Conservation (phyloP, 2,888 invertebrate genomes). For the Phyllotreta cruciferae region DNA sequence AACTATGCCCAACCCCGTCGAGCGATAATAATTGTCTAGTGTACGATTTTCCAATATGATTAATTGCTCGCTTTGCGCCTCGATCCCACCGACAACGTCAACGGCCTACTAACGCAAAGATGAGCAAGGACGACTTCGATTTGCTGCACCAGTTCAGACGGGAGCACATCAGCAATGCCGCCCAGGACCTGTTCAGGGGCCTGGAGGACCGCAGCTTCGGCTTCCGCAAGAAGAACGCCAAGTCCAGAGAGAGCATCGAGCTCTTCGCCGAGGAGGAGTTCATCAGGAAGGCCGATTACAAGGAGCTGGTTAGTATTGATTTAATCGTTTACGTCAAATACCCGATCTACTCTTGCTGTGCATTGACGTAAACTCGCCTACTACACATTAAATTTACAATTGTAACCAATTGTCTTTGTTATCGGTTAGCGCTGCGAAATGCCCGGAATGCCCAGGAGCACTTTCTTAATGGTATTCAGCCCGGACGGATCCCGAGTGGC, state of each 20-base stretch:
- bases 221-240: slow-evolving; percentile 39
- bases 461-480: slow-evolving; percentile 88
- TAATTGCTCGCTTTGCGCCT: neutral
- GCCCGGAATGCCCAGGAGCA: slow-evolving; percentile 78
- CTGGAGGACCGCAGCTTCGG: slow-evolving; percentile 49
- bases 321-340: no score
- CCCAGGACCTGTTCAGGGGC: slow-evolving; percentile 47
- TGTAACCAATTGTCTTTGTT: neutral
- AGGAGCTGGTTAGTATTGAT: slow-evolving; percentile 47
- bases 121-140: slow-evolving; percentile 46
- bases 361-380: no score
- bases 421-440: slow-evolving; percentile 65
- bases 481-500: slow-evolving; percentile 85
- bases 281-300: slow-evolving; percentile 46
- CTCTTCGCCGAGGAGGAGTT: slow-evolving; percentile 51
- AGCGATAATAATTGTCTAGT: no score
- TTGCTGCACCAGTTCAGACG: slow-evolving; percentile 39
- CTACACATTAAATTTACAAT: no score
- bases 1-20: no score
- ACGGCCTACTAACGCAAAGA: slow-evolving; percentile 25
- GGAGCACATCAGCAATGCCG: slow-evolving; percentile 35
- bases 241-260: slow-evolving; percentile 44
- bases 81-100: neutral
- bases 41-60: no score
- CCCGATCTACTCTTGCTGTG: no score